Percentiles rank a stretch among this genome's conserved stretches.
Evolutionary conservation across 2,888 invertebrate genomes (phyloP).

Genomic region (Lasioglossum figueresi): DNA sequence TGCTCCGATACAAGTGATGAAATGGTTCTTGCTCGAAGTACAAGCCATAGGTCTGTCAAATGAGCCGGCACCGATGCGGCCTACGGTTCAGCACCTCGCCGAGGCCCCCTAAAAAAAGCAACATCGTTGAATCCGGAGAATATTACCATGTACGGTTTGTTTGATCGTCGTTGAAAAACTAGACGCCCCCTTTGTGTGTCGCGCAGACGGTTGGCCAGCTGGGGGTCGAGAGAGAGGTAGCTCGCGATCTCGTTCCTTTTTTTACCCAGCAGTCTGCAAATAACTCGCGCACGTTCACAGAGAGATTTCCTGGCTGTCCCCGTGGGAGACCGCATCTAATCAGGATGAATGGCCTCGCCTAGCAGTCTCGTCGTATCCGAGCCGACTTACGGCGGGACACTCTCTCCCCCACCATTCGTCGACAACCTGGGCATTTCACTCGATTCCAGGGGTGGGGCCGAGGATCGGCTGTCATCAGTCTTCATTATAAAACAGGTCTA

Average conservation of each 20-base stretch:
- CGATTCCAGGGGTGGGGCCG: conserved; percentile 66
- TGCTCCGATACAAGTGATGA: background rate
- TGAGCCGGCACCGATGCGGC: conserved; percentile 10
- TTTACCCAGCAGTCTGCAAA: conserved; percentile 53
- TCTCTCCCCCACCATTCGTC: conserved; percentile 33
- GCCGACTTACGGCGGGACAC: conserved; percentile 72
- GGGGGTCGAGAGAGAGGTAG: conserved; percentile 32
- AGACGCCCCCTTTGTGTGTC: conserved; percentile 32
- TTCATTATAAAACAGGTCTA: conserved; percentile 80
- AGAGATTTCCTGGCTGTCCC: conserved; percentile 73
- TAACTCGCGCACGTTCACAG: conserved; percentile 68
- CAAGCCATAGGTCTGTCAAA: conserved; percentile 4
- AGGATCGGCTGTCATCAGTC: conserved; percentile 78
- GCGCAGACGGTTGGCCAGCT: conserved; percentile 33
- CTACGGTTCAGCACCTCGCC: background rate
- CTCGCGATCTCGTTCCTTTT: conserved; percentile 42
- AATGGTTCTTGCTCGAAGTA: background rate
- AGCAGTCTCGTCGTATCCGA: conserved; percentile 72
- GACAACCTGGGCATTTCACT: conserved; percentile 43
- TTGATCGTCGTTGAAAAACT: conserved; percentile 55
- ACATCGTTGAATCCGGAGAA: conserved; percentile 34
- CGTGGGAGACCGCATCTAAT: conserved; percentile 79
- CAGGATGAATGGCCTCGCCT: conserved; percentile 80
- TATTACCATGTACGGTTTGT: conserved; percentile 54
- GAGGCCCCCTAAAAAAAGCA: background rate